A percentile compares a stretch with the other conserved stretches of the same genome.
phyloP scores from a whole-genome alignment of 2,113 vertebrate genomes.

The Acinonyx jubatus region DNA sequence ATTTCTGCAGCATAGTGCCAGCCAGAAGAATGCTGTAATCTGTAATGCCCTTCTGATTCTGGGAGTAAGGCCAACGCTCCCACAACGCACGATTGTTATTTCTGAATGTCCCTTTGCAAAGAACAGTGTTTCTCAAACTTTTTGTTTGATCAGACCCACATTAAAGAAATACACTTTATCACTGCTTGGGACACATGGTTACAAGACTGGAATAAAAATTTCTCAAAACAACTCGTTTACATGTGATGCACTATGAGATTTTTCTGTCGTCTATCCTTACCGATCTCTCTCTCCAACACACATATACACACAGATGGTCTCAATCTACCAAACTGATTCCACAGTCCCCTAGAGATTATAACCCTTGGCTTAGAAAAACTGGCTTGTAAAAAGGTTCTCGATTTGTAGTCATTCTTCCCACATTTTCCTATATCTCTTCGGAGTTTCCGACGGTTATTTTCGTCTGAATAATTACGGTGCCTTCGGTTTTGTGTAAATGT shows the following conservation, averaged over 20 bases:
- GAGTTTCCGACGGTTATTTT: background rate
- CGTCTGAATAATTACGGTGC: fast-evolving
- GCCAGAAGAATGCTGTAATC: constrained; percentile 54
- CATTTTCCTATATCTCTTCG: background rate
- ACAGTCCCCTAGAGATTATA: background rate
- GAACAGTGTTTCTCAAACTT: constrained; percentile 50
- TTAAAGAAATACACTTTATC: constrained; percentile 45
- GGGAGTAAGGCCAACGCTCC: constrained; percentile 60
- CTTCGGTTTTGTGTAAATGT: background rate
- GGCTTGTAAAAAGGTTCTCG: background rate
- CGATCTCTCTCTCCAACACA: background rate
- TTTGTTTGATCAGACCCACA: constrained; percentile 14
- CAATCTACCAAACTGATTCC: background rate
- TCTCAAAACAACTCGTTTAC: background rate
- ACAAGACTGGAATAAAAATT: background rate
- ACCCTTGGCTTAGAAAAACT: background rate
- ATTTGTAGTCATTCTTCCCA: background rate
- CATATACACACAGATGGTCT: background rate
- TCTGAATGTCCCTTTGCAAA: constrained; percentile 56
- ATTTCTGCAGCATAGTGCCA: background rate
- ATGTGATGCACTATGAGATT: background rate
- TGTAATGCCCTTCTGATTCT: constrained; percentile 41
- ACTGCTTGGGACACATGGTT: background rate
- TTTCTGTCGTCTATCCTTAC: background rate
- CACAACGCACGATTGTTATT: constrained; percentile 56